These are phyloP conservation scores for Phaonia tiefii DNA, from an alignment of 2,888 invertebrate species.

Conservation along the genomic window DNA sequence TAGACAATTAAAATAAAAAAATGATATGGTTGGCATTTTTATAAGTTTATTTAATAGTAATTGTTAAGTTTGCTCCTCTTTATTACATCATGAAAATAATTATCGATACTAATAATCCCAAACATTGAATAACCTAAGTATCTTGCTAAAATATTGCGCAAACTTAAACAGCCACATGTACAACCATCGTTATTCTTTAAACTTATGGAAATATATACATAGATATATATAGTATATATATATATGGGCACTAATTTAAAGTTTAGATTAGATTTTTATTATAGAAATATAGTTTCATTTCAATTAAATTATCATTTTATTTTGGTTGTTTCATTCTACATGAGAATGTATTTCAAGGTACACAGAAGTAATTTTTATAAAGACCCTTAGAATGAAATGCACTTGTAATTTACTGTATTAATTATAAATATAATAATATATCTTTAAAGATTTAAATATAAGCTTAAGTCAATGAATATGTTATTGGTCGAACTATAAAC, in stretches of 20 bases:
- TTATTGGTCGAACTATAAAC: not conserved
- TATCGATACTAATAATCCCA: conserved; percentile 42
- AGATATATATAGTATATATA: conserved; percentile 25
- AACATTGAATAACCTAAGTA: conserved; percentile 44
- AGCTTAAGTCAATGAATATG: not conserved
- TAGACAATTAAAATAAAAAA: conserved; percentile 48
- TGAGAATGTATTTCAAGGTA: conserved; percentile 2
- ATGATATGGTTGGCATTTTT: conserved; percentile 53
- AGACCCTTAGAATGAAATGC: not conserved
- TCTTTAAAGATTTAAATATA: not conserved
- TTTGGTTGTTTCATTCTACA: not conserved
- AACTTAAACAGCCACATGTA: conserved; percentile 51
- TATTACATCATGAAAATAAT: conserved; percentile 18
- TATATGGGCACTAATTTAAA: conserved; percentile 36
- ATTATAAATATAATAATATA: conserved; percentile 17
- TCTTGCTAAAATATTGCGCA: conserved; percentile 57
- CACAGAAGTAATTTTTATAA: not conserved
- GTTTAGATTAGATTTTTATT: conserved; percentile 29
- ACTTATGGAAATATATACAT: conserved; percentile 31
- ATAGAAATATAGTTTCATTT: conserved; percentile 30
- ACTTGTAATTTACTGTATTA: conserved; percentile 36
- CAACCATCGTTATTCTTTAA: conserved; percentile 48
- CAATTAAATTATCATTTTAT: conserved; percentile 15
- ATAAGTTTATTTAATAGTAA: conserved; percentile 49
- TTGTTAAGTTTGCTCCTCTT: conserved; percentile 63